Conservation (phyloP, 2,888 invertebrate species). For the Acholoe squamosa region DNA sequence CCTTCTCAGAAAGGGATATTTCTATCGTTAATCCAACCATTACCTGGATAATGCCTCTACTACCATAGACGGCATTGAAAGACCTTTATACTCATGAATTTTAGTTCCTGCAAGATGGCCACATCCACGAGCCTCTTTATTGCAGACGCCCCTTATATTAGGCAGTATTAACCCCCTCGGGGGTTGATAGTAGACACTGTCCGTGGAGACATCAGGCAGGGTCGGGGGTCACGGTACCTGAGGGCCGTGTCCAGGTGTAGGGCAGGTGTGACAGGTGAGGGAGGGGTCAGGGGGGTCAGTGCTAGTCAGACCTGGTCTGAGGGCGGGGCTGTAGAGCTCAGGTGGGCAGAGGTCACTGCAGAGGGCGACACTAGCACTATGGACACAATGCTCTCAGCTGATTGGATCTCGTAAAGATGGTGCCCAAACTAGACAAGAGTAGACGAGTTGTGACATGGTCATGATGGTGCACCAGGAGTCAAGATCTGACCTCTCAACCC, state of each 20-base stretch:
- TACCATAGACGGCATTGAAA: no score
- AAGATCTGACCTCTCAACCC: background rate
- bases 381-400: background rate
- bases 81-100: no score
- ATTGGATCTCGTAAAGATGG: constrained; percentile 17
- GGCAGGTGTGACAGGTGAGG: constrained; percentile 11
- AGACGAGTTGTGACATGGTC: background rate
- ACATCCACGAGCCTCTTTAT: no score
- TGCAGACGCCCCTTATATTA: no score
- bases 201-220: background rate
- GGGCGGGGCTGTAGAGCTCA: no score
- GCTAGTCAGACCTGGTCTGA: no score
- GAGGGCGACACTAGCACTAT: background rate
- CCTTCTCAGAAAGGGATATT: no score
- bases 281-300: background rate
- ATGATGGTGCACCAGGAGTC: constrained; percentile 14
- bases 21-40: no score
- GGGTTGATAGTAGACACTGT: background rate
- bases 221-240: background rate
- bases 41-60: no score
- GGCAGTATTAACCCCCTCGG: background rate
- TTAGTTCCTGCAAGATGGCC: no score
- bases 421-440: background rate
- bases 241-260: background rate
- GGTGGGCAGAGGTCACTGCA: no score